phyloP scores from a whole-genome alignment of 1,140 invertebrate species.

The Nebria ingens region DNA sequence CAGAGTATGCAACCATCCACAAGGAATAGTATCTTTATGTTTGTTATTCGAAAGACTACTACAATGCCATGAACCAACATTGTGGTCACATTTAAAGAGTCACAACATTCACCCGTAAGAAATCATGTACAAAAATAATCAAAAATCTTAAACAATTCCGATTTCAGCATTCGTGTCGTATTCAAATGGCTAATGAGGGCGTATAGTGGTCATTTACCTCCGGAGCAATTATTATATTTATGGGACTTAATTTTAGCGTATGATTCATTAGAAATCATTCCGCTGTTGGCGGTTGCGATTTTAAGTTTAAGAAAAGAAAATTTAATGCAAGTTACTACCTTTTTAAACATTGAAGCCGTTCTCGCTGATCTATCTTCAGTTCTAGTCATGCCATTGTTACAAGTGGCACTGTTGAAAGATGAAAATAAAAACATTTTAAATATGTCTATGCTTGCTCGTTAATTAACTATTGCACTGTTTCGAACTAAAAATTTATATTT shows the following conservation, averaged over 20 bases:
- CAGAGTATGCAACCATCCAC: conserved; percentile 78
- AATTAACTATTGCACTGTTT: not conserved
- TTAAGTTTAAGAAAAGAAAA: conserved; percentile 88
- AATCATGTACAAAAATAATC: not conserved
- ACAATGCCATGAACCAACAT: conserved; percentile 76
- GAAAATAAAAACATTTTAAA: not conserved
- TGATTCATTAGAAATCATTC: conserved; percentile 81
- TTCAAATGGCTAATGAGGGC: conserved; percentile 94
- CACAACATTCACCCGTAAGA: conserved; percentile 87
- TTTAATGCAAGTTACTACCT: conserved; percentile 76
- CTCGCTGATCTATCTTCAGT: conserved; percentile 84
- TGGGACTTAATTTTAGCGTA: conserved; percentile 88
- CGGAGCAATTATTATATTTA: conserved; percentile 80
- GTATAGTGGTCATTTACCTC: conserved; percentile 86
- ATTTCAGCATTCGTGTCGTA: conserved; percentile 68
- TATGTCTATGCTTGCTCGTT: not conserved
- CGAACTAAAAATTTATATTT: too few species aligned
- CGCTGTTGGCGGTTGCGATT: conserved; percentile 78
- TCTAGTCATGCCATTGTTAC: conserved; percentile 73
- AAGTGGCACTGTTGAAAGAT: conserved; percentile 52
- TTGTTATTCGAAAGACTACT: conserved; percentile 83
- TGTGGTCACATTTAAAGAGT: conserved; percentile 84
- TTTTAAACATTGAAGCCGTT: conserved; percentile 79
- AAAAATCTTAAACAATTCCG: conserved; percentile 11
- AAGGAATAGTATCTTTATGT: conserved; percentile 74